These are phyloP conservation scores for Gavialis gangeticus DNA, from an alignment of 2,113 vertebrate genomes.

Conservation along the genomic window DNA sequence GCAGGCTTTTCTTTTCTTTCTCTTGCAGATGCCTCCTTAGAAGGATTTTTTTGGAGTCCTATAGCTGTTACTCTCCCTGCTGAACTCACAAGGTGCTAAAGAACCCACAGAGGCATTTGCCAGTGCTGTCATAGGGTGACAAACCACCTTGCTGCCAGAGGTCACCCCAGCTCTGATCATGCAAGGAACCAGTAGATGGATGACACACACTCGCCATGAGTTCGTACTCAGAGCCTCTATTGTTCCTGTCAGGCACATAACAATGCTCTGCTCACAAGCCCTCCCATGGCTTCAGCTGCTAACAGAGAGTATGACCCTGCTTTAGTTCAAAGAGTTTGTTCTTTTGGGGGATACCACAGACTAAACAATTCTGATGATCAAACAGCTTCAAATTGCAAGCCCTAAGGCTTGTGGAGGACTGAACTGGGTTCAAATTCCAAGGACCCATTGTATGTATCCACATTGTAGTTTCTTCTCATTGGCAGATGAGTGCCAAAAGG, in stretches of 20 bases:
- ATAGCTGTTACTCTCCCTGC: neutral
- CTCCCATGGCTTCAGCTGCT: neutral
- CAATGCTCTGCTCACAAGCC: neutral
- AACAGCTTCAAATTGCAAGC: neutral
- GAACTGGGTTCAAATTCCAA: rapidly evolving
- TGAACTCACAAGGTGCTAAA: rapidly evolving
- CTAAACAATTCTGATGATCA: neutral
- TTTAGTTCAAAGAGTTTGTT: neutral
- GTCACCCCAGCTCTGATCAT: neutral
- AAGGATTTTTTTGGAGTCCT: neutral
- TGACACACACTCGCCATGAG: neutral
- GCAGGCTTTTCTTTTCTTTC: neutral
- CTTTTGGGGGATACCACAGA: neutral
- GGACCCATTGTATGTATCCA: rapidly evolving
- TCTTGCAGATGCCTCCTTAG: neutral
- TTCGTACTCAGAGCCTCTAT: neutral
- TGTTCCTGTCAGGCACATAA: neutral
- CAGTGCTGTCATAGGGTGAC: neutral
- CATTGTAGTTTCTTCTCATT: rapidly evolving
- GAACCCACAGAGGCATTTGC: neutral
- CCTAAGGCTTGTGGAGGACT: rapidly evolving
- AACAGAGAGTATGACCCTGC: too few species aligned
- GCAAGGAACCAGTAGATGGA: neutral
- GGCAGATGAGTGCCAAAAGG: neutral
- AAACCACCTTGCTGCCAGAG: neutral